Evolutionary conservation across 2,797 vertebrate genomes (phyloP), one percentile per base, ranked within the genome.

Genomic region (Trachurus trachurus): DNA sequence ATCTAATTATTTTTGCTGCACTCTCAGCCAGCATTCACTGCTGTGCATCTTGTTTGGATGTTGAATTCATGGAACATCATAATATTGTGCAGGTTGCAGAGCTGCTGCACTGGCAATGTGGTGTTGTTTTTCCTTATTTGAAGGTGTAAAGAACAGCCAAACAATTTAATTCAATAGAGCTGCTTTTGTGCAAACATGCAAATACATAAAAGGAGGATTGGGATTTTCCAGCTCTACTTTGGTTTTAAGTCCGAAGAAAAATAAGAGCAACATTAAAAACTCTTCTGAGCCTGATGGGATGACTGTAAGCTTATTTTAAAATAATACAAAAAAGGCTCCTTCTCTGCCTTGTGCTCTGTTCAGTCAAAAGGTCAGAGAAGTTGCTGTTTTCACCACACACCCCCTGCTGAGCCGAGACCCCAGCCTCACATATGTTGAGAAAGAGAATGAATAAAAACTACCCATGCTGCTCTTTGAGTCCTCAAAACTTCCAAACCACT

Each of bases 11-110:
- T 61, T 72, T n/a, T 49, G 73, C 54, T 73, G 49, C 37, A 57
- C 71, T 60, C 71, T 84, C 64, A 76, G 60, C 54, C 65, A 76
- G 62, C 58, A 12, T 69, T 86, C 59, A 80, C 21, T 44, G 45
- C 21, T 81, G 31, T 59, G 61, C 47, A 42, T 72, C 44, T 67
- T 78, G 56, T 82, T 81, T 64, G 54, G 47, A 54, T 68, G 40
- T 59, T 79, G 29, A 71, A 82, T 80, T 78, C 34, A 62, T 83
- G 56, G 65, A 74, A 77, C 11, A 61, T 76, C 21, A 76, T 59
- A 54, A 66, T 84, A 69, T 52, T 54, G 66, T 31, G 31, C 57
- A 71, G 42, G 49, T 42, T 68, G 37, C 58, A 73, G 54, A 61
- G 58, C 42, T 40, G 40, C 10, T 22, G 22, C 58, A n/a, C 6